Evolutionary conservation across 2,888 invertebrate species (phyloP).

Genomic region (Entomobrya multifasciata): DNA sequence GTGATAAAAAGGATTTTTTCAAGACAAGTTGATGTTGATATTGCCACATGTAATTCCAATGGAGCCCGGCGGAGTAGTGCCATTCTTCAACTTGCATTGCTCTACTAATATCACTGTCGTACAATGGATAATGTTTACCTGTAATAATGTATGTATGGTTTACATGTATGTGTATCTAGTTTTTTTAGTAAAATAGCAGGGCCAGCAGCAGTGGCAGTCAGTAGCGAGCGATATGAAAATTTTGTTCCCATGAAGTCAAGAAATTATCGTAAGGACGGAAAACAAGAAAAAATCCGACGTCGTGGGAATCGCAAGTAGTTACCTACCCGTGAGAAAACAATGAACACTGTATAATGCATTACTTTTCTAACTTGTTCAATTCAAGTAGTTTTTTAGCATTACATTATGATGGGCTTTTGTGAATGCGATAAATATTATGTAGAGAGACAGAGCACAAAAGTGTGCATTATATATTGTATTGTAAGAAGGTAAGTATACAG

Average conservation of each 20-base stretch:
- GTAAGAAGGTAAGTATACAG: too few species aligned
- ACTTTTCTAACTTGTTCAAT: neutral
- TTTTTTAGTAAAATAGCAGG: neutral
- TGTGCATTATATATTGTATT: too few species aligned
- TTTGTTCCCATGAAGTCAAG: slow-evolving; percentile 79
- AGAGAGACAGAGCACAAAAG: too few species aligned
- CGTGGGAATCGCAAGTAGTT: slow-evolving; percentile 79
- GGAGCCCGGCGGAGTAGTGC: neutral
- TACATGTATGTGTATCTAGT: neutral
- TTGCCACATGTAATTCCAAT: neutral
- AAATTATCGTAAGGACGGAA: slow-evolving; percentile 79
- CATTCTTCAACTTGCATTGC: neutral
- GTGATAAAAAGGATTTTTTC: slow-evolving; percentile 10
- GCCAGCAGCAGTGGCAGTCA: neutral
- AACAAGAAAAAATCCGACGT: slow-evolving; percentile 77
- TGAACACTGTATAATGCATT: slow-evolving; percentile 59
- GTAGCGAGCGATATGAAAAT: slow-evolving; percentile 78
- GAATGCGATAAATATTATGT: too few species aligned
- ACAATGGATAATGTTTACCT: neutral
- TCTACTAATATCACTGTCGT: neutral
- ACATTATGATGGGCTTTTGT: too few species aligned
- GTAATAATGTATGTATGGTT: neutral
- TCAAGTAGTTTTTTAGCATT: too few species aligned
- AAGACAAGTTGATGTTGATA: too few species aligned
- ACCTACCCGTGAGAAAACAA: slow-evolving; percentile 80